A percentile compares a stretch with the other conserved stretches of the same genome.
Conservation (phyloP, 2,888 invertebrate species). For the Gonocerus acuteangulatus region DNA sequence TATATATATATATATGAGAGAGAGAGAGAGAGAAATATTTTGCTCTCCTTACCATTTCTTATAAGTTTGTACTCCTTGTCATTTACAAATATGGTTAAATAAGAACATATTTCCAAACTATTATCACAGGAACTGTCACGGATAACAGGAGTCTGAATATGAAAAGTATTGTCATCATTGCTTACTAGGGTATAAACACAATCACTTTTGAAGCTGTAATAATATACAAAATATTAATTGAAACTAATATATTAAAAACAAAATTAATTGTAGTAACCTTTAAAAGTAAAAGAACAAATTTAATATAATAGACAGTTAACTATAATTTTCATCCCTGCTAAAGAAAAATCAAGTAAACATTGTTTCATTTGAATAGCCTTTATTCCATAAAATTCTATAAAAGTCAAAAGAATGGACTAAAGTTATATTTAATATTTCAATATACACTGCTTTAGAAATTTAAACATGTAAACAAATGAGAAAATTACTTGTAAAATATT, state of each 20-base stretch:
- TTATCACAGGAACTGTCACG: slow-evolving; percentile 29
- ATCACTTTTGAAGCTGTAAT: slow-evolving; percentile 61
- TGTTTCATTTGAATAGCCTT: too few species aligned
- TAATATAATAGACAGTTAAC: not conserved
- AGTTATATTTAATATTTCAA: too few species aligned
- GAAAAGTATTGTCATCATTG: slow-evolving; percentile 63
- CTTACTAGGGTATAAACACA: slow-evolving; percentile 68
- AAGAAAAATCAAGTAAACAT: too few species aligned
- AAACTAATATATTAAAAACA: slow-evolving; percentile 11
- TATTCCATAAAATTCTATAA: too few species aligned
- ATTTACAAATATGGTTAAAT: slow-evolving; percentile 47
- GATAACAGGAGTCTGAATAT: slow-evolving; percentile 37
- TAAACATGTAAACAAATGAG: too few species aligned
- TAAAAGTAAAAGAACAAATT: not conserved
- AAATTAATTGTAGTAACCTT: slow-evolving; percentile 11
- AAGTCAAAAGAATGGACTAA: too few species aligned
- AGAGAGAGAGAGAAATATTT: too few species aligned
- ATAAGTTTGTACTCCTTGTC: slow-evolving; percentile 58
- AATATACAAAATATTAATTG: slow-evolving; percentile 24
- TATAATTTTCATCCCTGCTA: too few species aligned
- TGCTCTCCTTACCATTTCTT: slow-evolving; percentile 45
- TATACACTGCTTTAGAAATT: too few species aligned
- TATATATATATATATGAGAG: too few species aligned
- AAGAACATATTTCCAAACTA: slow-evolving; percentile 14
- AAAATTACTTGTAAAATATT: too few species aligned